Base-by-base conservation (phyloP, 2,888 invertebrate species). In the Lepidonotus clava region DNA sequence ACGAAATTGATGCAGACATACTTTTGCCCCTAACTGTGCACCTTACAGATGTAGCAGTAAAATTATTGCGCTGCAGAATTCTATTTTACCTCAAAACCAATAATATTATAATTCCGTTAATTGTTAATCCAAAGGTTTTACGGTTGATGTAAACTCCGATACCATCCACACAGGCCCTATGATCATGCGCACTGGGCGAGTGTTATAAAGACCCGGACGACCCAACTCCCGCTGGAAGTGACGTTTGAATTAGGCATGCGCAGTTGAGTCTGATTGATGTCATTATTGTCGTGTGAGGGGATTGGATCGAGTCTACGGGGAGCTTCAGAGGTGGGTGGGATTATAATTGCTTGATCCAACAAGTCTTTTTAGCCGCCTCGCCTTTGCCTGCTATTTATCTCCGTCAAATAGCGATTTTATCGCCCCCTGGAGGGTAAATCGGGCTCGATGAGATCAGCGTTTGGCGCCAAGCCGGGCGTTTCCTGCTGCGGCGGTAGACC, bases 241-340 rank as follows among this genome's bases (percentile, higher is more conserved):
- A 80, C 80, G 46, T 46, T 80, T 46, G 80, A 80, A 80, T 80
- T 46, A 80, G 80, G 46, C 80, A 80, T 80, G 80, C 80, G 80
- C 80, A 80, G 80, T 80, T 80, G 51, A 51, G 41, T 46, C 28
- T 80, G 80, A 80, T 80, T 80, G 80, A 80, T 80, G 80, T 80
- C 32, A 80, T 80, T 80, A 36, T 76, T 36, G 76, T 6, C 76
- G 76, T 34, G 14, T 21, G 76, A 24, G 38, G 40, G n/a, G 61
- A 76, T 76, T 76, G 76, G 36, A 76, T 76, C 38, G 76, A 76
- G 76, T 76, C 14, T 24, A 18, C 11, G 32, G 24, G 38, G 76
- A 21, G 24, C 46, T 41, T 24, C 51, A 46, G 32, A 38, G 36
- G 18, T 1, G 18, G 36, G 6, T 4, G 76, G 76, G 80, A 80